Percentiles rank a stretch among this genome's conserved stretches.
These are phyloP conservation scores for Haliclona indistincta DNA, from an alignment of 37 sponge, comb jelly and placozoan genomes.

Conservation along the genomic window DNA sequence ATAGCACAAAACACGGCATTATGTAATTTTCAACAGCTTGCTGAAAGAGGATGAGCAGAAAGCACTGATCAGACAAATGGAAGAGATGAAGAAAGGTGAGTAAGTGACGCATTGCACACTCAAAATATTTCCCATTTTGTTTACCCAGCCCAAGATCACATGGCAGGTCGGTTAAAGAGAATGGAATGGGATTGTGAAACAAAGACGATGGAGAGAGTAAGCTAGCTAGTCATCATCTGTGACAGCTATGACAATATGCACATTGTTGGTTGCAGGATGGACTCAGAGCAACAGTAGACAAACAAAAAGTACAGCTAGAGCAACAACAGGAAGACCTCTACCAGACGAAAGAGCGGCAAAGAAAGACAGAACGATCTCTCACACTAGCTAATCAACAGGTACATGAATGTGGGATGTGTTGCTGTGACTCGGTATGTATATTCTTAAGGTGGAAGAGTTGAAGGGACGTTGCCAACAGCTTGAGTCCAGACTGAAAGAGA, in stretches of 20 bases:
- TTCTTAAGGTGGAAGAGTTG: slow-evolving; percentile 20
- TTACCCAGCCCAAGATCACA: slow-evolving; percentile 47
- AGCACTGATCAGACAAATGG: slow-evolving; percentile 21
- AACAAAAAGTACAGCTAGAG: slow-evolving; percentile 40
- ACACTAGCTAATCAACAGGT: neutral
- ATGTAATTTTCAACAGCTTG: slow-evolving; percentile 16
- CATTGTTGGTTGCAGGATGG: slow-evolving; percentile 30
- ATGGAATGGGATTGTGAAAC: slow-evolving; percentile 77
- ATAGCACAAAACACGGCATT: neutral
- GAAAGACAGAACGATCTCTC: neutral
- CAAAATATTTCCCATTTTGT: neutral
- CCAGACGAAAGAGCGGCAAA: neutral
- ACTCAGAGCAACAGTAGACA: slow-evolving; percentile 21
- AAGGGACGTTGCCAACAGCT: slow-evolving; percentile 19
- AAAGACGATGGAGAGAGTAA: slow-evolving; percentile 30
- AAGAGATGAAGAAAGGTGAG: slow-evolving; percentile 47
- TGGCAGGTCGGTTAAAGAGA: slow-evolving; percentile 45
- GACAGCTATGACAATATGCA: too few species aligned
- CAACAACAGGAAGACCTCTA: neutral
- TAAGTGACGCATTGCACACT: neutral
- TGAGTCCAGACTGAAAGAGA: slow-evolving; percentile 32
- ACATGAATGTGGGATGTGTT: neutral
- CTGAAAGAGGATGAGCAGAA: slow-evolving; percentile 59
- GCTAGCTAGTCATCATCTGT: neutral
- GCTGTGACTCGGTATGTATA: neutral